Evolutionary conservation across 2,113 vertebrate species (phyloP).

Genomic region (Phocoena phocoena): DNA sequence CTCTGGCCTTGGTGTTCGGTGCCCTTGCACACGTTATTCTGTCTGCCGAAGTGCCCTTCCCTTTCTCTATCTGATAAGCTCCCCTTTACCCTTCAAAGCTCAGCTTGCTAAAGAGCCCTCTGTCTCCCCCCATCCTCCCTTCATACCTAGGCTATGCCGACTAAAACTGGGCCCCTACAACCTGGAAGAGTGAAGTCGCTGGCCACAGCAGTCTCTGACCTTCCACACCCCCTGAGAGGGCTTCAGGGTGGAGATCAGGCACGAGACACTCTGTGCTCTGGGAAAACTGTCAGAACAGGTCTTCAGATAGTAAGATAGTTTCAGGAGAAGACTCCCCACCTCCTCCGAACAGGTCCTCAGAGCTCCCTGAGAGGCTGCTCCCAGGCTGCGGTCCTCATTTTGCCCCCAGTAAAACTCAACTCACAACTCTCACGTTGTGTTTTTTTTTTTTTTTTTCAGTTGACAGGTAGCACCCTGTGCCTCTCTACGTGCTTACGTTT

Average conservation of each 20-base stretch:
- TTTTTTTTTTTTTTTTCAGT: not conserved
- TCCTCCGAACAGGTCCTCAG: not conserved
- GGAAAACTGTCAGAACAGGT: not conserved
- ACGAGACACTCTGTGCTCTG: not conserved
- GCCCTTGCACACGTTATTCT: not conserved
- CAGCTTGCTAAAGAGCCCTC: not conserved
- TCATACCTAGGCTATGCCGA: not conserved
- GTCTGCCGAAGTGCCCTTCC: too few relatives aligned
- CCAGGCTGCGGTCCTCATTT: not conserved
- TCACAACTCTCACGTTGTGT: not conserved
- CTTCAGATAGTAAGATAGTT: not conserved
- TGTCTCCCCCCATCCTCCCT: too few relatives aligned
- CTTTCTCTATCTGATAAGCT: not conserved
- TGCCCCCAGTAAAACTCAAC: not conserved
- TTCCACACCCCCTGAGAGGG: not conserved
- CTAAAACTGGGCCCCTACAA: not conserved
- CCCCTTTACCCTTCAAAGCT: not conserved
- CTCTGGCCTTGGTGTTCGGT: fast-evolving
- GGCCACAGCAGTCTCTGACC: not conserved
- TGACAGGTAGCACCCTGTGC: not conserved
- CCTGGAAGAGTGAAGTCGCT: not conserved
- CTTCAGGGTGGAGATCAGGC: not conserved
- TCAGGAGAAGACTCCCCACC: not conserved
- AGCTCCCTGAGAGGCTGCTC: not conserved
- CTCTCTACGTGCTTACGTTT: not conserved